Evolutionary conservation across 2,113 vertebrate genomes (phyloP).

Genomic region (Chlorodrepanis virens): DNA sequence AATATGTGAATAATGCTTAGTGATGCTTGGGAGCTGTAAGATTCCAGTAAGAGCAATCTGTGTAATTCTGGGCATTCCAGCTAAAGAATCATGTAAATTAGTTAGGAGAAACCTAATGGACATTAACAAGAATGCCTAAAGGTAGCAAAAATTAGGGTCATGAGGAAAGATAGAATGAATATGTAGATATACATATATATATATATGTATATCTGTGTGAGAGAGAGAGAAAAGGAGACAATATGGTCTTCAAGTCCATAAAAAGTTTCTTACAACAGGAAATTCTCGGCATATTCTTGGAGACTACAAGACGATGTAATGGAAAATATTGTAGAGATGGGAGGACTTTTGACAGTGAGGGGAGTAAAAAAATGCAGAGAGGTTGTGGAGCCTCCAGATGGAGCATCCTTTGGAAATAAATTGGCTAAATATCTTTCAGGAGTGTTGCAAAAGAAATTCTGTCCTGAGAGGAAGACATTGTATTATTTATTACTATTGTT

Average conservation of each 20-base stretch:
- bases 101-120: not conserved
- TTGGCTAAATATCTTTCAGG: not conserved
- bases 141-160: not conserved
- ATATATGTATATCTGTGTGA: fast-evolving
- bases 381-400: fast-evolving
- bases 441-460: not conserved
- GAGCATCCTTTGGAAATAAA: not conserved
- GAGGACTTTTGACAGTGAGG: not conserved
- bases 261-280: not conserved
- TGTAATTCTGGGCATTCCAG: not conserved
- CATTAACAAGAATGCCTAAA: not conserved
- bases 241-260: not conserved
- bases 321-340: not conserved
- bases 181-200: fast-evolving
- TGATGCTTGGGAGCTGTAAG: not conserved
- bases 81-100: not conserved
- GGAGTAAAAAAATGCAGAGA: not conserved
- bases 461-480: not conserved
- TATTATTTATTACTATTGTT: not conserved
- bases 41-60: not conserved
- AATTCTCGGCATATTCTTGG: not conserved
- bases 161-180: not conserved
- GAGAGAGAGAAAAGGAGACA: not conserved
- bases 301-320: not conserved
- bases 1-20: not conserved